These are phyloP conservation scores for Forbesichthys agassizii DNA, from an alignment of 2,113 vertebrate genomes.

Conservation along the genomic window DNA sequence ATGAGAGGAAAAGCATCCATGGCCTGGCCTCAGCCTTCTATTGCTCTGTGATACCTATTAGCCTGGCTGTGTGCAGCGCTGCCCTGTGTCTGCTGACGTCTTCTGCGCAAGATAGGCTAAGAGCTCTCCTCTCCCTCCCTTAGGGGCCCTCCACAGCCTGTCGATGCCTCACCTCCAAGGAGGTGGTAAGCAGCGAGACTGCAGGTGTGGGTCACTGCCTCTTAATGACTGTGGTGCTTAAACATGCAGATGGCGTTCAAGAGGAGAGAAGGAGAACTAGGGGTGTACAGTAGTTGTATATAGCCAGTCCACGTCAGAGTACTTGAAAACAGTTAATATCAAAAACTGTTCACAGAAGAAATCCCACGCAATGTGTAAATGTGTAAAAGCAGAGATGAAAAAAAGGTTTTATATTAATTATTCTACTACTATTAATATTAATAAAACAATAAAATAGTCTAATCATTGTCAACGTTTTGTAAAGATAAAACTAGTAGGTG, in stretches of 20 bases:
- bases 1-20: constrained; percentile 35
- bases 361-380: no score
- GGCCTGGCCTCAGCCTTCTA: constrained; percentile 48
- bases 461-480: no score
- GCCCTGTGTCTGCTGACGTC: constrained; percentile 65
- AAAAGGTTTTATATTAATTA: no score
- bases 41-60: constrained; percentile 61
- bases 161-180: constrained; percentile 53
- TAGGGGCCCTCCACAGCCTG: constrained; percentile 58
- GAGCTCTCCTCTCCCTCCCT: constrained; percentile 57
- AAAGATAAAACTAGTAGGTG: no score
- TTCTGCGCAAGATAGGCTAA: constrained; percentile 63
- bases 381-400: no score
- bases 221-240: constrained; percentile 70
- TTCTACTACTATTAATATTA: no score
- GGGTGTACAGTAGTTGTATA: constrained; percentile 58
- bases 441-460: no score
- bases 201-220: constrained; percentile 60
- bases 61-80: constrained; percentile 57
- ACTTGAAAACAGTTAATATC: not conserved
- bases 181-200: constrained; percentile 49
- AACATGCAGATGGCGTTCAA: constrained; percentile 67
- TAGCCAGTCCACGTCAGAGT: constrained; percentile 16
- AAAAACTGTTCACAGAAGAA: no score
- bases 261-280: constrained; percentile 46